Evolutionary conservation across 2,113 vertebrate genomes (phyloP).

Genomic region (Accipiter virgatus): DNA sequence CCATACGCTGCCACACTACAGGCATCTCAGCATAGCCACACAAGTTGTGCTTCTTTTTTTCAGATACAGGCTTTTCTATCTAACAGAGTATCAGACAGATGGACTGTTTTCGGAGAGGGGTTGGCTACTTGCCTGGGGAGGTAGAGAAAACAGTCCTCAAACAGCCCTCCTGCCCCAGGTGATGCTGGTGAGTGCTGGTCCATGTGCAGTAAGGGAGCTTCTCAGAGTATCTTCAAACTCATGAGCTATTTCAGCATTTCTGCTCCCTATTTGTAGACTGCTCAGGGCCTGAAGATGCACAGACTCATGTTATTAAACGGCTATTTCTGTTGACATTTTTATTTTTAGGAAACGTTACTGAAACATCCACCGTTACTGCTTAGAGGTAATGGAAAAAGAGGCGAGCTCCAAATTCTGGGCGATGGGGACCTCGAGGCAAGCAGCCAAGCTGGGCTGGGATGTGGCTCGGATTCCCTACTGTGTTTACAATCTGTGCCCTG

Average conservation of each 20-base stretch:
- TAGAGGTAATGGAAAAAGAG: background rate
- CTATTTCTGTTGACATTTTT: background rate
- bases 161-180: background rate
- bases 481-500: background rate
- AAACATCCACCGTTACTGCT: background rate
- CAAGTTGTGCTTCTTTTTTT: background rate
- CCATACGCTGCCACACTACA: background rate
- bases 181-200: background rate
- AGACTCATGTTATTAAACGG: background rate
- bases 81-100: background rate
- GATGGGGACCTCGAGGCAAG: background rate
- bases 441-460: background rate
- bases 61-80: background rate
- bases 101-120: background rate
- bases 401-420: background rate
- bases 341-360: background rate
- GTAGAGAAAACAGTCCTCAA: background rate
- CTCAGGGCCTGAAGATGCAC: background rate
- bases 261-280: background rate
- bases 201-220: background rate
- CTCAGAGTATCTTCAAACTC: background rate
- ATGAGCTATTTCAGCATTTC: background rate
- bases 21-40: background rate
- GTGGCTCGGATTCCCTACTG: background rate
- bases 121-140: background rate